These are phyloP conservation scores for Holothuria leucospilota DNA, from an alignment of 53 echinoderm and acorn worm species.

Conservation along the genomic window DNA sequence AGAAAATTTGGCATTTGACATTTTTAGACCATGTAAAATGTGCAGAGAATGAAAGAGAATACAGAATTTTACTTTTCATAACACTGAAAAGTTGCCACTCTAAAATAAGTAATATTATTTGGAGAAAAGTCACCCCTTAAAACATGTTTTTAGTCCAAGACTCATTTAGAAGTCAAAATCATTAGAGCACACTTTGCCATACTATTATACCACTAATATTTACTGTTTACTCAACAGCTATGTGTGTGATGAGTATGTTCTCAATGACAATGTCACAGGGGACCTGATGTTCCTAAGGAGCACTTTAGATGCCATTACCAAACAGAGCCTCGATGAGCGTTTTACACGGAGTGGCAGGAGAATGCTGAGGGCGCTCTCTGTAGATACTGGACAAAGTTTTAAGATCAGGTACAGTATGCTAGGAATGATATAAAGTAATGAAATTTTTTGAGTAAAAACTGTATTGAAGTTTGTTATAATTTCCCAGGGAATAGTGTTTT, in stretches of 20 bases:
- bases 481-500: no score
- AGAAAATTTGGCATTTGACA: no score
- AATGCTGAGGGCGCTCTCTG: slow-evolving; percentile 83
- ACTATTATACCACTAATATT: background rate
- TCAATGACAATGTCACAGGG: slow-evolving; percentile 89
- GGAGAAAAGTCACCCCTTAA: no score
- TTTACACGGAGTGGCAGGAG: slow-evolving; percentile 77
- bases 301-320: slow-evolving; percentile 88
- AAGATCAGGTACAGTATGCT: slow-evolving; percentile 48
- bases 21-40: no score
- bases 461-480: no score
- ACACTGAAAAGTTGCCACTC: no score
- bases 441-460: background rate
- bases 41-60: no score
- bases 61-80: no score
- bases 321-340: slow-evolving; percentile 88
- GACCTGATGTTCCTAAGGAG: slow-evolving; percentile 85
- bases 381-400: slow-evolving; percentile 78
- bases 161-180: no score
- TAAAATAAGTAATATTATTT: no score
- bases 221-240: slow-evolving; percentile 63
- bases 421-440: background rate
- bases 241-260: slow-evolving; percentile 89
- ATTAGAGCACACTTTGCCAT: no score
- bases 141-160: no score